Evolutionary conservation across 2,888 invertebrate genomes (phyloP).

Genomic region (Ceratothoa steindachneri): DNA sequence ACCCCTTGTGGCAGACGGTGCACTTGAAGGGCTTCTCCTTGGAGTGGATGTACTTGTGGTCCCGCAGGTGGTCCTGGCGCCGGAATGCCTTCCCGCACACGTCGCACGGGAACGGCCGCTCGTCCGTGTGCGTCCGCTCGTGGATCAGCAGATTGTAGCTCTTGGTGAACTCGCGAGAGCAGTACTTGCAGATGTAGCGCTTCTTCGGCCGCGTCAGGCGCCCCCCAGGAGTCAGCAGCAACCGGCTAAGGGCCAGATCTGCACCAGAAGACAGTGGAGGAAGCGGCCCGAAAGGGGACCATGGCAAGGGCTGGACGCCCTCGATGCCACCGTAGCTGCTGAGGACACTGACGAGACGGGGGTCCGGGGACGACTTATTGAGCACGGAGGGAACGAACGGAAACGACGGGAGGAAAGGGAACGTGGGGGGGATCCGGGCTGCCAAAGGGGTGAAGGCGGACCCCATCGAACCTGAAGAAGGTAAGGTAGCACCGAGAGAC

Average conservation of each 20-base stretch:
- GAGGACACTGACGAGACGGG: neutral
- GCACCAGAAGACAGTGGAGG: neutral
- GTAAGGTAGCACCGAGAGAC: neutral
- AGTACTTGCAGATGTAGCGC: conserved; percentile 97
- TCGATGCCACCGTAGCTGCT: conserved; percentile 1
- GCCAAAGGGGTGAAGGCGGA: neutral
- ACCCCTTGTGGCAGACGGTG: conserved; percentile 23
- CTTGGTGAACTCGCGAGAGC: conserved; percentile 96
- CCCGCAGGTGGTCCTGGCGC: conserved; percentile 89
- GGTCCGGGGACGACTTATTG: neutral
- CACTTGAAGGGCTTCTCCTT: conserved; percentile 98
- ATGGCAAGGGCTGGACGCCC: neutral
- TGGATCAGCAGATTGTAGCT: conserved; percentile 95
- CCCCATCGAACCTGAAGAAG: neutral
- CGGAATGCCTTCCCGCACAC: conserved; percentile 96
- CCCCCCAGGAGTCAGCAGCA: conserved; percentile 52
- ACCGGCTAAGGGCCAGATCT: neutral
- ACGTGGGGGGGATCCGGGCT: neutral
- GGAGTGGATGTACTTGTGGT: conserved; percentile 90
- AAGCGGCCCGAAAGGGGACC: neutral
- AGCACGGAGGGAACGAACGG: neutral
- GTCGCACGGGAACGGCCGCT: conserved; percentile 94
- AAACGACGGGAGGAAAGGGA: neutral
- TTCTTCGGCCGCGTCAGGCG: conserved; percentile 84
- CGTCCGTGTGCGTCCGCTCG: conserved; percentile 95